These are phyloP conservation scores for Hymenochirus boettgeri DNA, from an alignment of 2,113 vertebrate species.

Conservation along the genomic window DNA sequence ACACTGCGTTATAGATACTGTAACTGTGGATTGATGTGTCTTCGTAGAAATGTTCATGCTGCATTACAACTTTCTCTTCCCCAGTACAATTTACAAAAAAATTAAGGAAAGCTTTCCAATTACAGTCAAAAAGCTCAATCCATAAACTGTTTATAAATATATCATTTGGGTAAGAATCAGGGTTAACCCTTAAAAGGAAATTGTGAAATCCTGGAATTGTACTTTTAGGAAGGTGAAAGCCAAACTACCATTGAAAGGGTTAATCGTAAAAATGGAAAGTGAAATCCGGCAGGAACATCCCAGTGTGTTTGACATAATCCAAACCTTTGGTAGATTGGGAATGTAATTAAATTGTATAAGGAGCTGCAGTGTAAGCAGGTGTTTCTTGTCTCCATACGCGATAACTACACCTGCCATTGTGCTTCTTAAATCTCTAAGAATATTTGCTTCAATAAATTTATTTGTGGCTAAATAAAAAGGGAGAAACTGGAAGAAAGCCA, in stretches of 20 bases:
- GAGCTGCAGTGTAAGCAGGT: slow-evolving; percentile 4
- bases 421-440: too few species aligned
- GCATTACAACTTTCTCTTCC: not conserved
- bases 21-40: not conserved
- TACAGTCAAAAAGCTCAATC: not conserved
- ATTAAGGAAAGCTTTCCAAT: not conserved
- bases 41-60: not conserved
- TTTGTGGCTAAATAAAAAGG: too few species aligned
- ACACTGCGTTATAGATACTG: not conserved
- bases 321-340: not conserved
- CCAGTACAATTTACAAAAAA: not conserved
- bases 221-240: not conserved
- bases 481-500: slow-evolving; percentile 14
- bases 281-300: not conserved
- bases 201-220: not conserved
- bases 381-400: slow-evolving; percentile 2
- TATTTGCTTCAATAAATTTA: too few species aligned
- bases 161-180: slow-evolving; percentile 9
- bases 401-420: not conserved
- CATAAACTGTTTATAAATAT: not conserved
- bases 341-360: too few species aligned
- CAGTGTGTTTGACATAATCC: slow-evolving; percentile 4
- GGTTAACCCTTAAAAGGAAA: not conserved
- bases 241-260: slow-evolving; percentile 15
- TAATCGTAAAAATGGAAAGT: not conserved